Base-by-base conservation (phyloP, 2,797 vertebrate genomes). In the Intellagama lesueurii region DNA sequence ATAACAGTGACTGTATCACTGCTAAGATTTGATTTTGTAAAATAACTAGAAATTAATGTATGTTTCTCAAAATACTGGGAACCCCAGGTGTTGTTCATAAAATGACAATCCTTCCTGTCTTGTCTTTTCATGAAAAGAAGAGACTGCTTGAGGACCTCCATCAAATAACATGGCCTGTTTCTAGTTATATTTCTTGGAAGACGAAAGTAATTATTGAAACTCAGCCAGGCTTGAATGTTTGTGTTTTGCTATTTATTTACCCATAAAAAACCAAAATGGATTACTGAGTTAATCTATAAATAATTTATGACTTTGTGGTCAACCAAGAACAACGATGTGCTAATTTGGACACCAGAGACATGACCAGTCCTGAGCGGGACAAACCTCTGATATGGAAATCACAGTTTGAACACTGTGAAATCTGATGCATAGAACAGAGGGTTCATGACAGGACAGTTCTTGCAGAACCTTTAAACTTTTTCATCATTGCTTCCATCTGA, bases 1-100 rank as follows among this genome's bases (percentile, higher is more conserved):
- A 91, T 90, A 82, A 44, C 4, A 5, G 44, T 78, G 70, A 49
- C 30, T 35, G 72, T 88, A 80, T 5, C 40, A 84, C 4, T 73
- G 82, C 66, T 90, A 81, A 77, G 81, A 26, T 88, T 88, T 87
- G 78, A 47, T 16, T 49, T 91, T 87, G 79, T 32, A 73, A 73
- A 73, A 87, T 60, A 87, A 30, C 9, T 82, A 68, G 30, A 44
- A 79, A 91, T 47, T 32, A 68, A 35, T 66, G 30, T 86, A n/a
- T 6, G 16, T 77, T 56, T 81, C 5, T 91, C n/a, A 52, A 89
- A 87, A 17, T 0, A 68, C n/a, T 40, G 44, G 83, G 0, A 0
- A 66, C 22, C 22, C 9, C 2, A 11, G 86, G 16, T 84, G 14
- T 49, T 77, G 28, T 86, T 90, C 89, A 32, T 84, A n/a, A 56